Conservation (phyloP, 2,797 vertebrate species). For the Mormyrops attenuatus region DNA sequence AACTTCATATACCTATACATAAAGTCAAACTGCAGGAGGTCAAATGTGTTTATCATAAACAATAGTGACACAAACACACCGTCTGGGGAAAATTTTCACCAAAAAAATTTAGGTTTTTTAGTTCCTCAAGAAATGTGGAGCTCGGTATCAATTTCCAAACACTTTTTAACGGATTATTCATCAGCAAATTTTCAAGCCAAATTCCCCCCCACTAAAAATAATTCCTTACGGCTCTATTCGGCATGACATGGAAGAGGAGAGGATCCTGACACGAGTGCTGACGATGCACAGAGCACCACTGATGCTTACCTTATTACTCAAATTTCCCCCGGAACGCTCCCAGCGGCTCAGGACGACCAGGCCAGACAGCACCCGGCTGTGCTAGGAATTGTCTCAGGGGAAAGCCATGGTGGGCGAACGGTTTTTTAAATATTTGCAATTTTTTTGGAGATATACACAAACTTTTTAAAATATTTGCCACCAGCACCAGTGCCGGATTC, state of each 20-base stretch:
- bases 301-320: background rate
- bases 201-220: background rate
- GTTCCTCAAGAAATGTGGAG: background rate
- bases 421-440: background rate
- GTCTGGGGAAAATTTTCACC: background rate
- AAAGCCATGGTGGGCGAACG: background rate
- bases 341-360: background rate
- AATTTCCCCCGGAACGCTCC: background rate
- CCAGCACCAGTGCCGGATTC: background rate
- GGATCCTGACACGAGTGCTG: background rate
- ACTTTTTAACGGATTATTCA: background rate
- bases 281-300: background rate
- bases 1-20: background rate
- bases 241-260: background rate
- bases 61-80: background rate
- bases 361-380: background rate
- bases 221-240: conserved; percentile 2
- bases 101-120: background rate
- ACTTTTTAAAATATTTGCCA: conserved; percentile 6
- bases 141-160: background rate
- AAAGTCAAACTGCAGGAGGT: background rate
- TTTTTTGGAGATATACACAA: background rate
- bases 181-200: conserved; percentile 10
- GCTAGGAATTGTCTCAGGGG: background rate
- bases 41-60: background rate